These are phyloP conservation scores for Caenorhabditis tropicalis DNA, from an alignment of 1,140 invertebrate genomes.

Conservation along the genomic window DNA sequence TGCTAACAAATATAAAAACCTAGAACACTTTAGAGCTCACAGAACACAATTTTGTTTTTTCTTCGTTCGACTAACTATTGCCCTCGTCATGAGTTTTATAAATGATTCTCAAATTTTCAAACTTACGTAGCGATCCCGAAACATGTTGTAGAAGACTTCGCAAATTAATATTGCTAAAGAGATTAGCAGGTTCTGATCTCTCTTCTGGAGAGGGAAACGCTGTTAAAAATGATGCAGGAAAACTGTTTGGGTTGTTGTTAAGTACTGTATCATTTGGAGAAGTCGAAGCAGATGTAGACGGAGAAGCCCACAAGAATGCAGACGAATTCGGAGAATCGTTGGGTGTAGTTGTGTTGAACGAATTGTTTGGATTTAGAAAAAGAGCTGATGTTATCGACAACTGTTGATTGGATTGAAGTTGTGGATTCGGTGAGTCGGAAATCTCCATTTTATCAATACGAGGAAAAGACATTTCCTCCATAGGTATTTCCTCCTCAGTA, in stretches of 20 bases:
- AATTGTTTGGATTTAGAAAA: background rate
- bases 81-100: no score
- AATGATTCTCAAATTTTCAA: background rate
- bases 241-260: background rate
- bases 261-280: no score
- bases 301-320: background rate
- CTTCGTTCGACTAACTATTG: no score
- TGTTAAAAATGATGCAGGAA: background rate
- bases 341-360: background rate
- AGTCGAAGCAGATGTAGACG: background rate
- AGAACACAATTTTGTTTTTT: no score
- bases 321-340: background rate
- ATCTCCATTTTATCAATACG: background rate
- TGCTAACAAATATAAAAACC: no score
- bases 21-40: background rate
- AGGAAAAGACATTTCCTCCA: slow-evolving; percentile 4
- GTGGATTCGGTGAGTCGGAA: background rate
- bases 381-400: background rate
- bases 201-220: background rate
- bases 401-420: background rate
- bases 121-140: background rate
- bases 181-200: background rate
- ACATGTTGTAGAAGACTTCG: background rate
- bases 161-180: background rate
- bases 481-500: background rate